Evolutionary conservation across 2,888 invertebrate species (phyloP), one percentile per base, ranked within the genome.

Genomic region (Lymantria dispar): DNA sequence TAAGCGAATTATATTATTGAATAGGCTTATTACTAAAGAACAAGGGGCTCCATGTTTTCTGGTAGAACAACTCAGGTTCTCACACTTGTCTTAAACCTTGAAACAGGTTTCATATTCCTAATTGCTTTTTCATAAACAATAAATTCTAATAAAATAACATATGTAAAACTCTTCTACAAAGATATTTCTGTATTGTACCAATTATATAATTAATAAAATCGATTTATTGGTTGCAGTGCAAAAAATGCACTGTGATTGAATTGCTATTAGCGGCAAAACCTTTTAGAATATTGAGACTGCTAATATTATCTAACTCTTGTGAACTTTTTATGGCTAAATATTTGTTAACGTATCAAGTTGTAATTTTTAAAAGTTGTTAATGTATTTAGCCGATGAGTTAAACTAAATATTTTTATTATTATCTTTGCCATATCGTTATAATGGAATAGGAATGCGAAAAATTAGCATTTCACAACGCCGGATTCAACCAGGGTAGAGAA

Each of bases 21-120:
- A 83, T 76, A 72, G 72, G 76, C 80, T 80, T 80, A 80, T 82
- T 82, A 80, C 66, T 72, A 72, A 71, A 70, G 67, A 40, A 40
- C 40, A 40, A 40, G 40, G 9, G 13, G 40, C 40, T 14, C 10
- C 40, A 40, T 12, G 9, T 40, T 40, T 64, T 52, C 49, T 59
- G 48, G 48, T 51, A 54, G 51, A 63, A 64, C 57, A 52, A 62
- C 65, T 59, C 49, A 64, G 63, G 66, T 70, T 74, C 74, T 68
- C 75, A 75, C 74, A 76, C 72, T 75, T 72, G 71, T 70, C 69
- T 60, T 55, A 63, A 62, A 60, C 60, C 61, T 61, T 58, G 54
- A 56, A 67, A 67, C 67, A 48, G 69, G 67, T 67, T 65, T 48
- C 45, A 58, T 50, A 54, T 52, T 52, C 61, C 57, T 68, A 68